Percentiles rank a stretch among this genome's conserved stretches.
These are phyloP conservation scores for Coregonus ussuriensis DNA, from an alignment of 2,797 vertebrate genomes.

Conservation along the genomic window DNA sequence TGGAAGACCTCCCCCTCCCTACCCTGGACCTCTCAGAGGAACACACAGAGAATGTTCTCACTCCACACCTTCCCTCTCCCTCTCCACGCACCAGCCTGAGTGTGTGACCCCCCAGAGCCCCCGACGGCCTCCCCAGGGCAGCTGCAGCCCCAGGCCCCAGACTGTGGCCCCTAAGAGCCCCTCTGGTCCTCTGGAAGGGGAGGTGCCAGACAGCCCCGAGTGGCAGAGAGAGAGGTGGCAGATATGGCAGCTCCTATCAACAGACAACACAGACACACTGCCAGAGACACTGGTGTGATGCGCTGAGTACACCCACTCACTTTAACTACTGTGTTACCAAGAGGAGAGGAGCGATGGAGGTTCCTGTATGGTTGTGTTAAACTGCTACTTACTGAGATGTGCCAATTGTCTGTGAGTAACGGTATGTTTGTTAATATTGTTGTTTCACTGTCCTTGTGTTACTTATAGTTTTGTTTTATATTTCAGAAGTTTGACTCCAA, in stretches of 20 bases:
- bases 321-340: no score
- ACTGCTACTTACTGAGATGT: not conserved
- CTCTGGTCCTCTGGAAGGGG: conserved; percentile 36
- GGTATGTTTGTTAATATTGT: not conserved
- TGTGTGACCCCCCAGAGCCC: conserved; percentile 54
- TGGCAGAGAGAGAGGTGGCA: conserved; percentile 94
- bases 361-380: no score
- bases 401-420: conserved; percentile 13
- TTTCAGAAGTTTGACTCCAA: not conserved
- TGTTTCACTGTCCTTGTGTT: not conserved
- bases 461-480: not conserved
- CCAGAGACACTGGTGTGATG: conserved; percentile 92
- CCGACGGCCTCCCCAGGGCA: conserved; percentile 55
- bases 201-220: conserved; percentile 61
- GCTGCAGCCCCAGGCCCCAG: conserved; percentile 13
- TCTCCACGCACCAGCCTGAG: conserved; percentile 45
- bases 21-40: conserved; percentile 69
- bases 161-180: conserved; percentile 34
- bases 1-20: conserved; percentile 69
- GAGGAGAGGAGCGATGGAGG: no score
- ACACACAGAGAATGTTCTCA: conserved; percentile 27
- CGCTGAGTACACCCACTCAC: not conserved
- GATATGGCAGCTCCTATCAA: conserved; percentile 92
- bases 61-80: conserved; percentile 61
- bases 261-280: conserved; percentile 88